A percentile compares a stretch with the other conserved stretches of the same genome.
These are phyloP conservation scores for Monodelphis domestica DNA, from an alignment of 2,797 vertebrate species.

Conservation along the genomic window DNA sequence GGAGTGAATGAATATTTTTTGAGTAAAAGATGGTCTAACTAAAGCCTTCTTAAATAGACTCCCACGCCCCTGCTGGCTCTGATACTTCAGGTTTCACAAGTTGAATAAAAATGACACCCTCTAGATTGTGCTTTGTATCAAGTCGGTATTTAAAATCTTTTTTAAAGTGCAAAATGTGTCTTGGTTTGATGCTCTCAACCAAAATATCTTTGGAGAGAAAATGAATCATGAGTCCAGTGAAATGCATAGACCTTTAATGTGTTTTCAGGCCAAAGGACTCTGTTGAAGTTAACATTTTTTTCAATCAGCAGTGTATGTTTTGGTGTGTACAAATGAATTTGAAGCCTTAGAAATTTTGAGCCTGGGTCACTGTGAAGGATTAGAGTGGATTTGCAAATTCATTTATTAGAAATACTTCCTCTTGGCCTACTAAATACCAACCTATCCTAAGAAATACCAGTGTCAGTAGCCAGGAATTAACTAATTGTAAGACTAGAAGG, in stretches of 20 bases:
- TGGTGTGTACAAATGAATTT: background rate
- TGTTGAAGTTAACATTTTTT: background rate
- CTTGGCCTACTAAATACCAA: background rate
- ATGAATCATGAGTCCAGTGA: background rate
- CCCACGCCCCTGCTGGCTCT: background rate
- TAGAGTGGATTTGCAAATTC: conserved; percentile 17
- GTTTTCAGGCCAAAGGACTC: background rate
- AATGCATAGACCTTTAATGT: background rate
- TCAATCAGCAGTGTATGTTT: background rate
- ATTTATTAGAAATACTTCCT: background rate
- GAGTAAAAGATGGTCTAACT: conserved; percentile 24
- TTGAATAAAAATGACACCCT: background rate
- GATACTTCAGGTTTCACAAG: background rate
- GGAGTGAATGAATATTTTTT: conserved; percentile 1
- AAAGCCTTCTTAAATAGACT: background rate
- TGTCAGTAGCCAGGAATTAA: background rate
- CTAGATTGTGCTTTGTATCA: background rate
- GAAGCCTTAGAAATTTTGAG: background rate
- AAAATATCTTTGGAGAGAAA: background rate
- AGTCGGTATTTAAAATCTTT: conserved; percentile 11
- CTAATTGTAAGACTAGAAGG: background rate
- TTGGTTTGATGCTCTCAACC: conserved; percentile 8
- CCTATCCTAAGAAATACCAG: background rate
- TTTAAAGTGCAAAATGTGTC: conserved; percentile 1
- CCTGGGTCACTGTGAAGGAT: background rate